These are phyloP conservation scores for Drosophila greeni DNA, from an alignment of 2,888 invertebrate genomes.

Conservation along the genomic window DNA sequence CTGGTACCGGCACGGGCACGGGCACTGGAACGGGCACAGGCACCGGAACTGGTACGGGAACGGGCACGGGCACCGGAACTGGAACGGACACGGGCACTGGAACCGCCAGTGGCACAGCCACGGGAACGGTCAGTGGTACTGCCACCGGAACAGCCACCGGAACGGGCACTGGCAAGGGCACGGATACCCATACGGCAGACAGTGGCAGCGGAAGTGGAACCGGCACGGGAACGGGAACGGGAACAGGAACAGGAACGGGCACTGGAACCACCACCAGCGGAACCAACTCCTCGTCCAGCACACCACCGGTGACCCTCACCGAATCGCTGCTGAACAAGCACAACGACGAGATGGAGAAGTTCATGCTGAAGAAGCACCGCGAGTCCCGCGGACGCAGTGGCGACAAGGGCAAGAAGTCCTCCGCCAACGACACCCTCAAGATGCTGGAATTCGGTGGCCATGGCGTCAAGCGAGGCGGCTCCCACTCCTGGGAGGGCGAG, in stretches of 20 bases:
- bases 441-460: slow-evolving; percentile 77
- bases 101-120: background rate
- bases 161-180: slow-evolving; percentile 72
- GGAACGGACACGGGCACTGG: background rate
- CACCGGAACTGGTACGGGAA: slow-evolving; percentile 53
- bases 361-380: slow-evolving; percentile 85
- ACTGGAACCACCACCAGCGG: background rate
- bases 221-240: slow-evolving; percentile 62
- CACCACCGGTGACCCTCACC: slow-evolving; percentile 81
- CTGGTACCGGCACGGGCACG: slow-evolving; percentile 18
- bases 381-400: slow-evolving; percentile 81
- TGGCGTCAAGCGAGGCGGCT: slow-evolving; percentile 83
- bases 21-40: slow-evolving; percentile 75
- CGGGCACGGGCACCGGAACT: slow-evolving; percentile 76
- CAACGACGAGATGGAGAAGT: slow-evolving; percentile 90
- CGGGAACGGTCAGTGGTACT: background rate
- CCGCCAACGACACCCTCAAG: slow-evolving; percentile 64
- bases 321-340: slow-evolving; percentile 84
- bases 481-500: slow-evolving; percentile 82
- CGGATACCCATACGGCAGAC: background rate
- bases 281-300: slow-evolving; percentile 48
- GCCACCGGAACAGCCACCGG: slow-evolving; percentile 54
- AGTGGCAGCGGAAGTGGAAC: slow-evolving; percentile 1
- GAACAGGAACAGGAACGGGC: background rate
- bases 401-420: slow-evolving; percentile 77